These are phyloP conservation scores for Phalera bucephala DNA, from an alignment of 2,888 invertebrate genomes.

Conservation along the genomic window DNA sequence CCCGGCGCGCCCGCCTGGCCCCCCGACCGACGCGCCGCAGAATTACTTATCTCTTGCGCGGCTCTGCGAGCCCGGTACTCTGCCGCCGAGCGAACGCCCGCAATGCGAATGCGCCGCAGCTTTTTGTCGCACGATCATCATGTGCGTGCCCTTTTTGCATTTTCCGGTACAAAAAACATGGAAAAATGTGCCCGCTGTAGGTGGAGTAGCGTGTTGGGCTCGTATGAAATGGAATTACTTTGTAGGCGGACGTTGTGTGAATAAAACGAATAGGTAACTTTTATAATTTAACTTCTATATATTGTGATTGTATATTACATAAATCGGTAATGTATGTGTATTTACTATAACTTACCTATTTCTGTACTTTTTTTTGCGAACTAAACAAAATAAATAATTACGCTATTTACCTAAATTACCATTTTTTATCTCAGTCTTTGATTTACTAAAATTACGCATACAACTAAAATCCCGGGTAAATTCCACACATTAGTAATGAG, in stretches of 20 bases:
- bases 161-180: slow-evolving; percentile 13
- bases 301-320: neutral
- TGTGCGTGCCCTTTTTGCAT: slow-evolving; percentile 38
- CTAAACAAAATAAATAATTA: too few relatives aligned
- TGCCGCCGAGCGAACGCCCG: slow-evolving; percentile 74
- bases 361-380: too few relatives aligned
- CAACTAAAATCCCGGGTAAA: neutral
- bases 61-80: slow-evolving; percentile 67
- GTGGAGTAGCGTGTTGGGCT: neutral
- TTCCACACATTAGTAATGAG: too few relatives aligned
- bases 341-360: too few relatives aligned
- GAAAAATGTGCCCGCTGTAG: neutral
- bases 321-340: too few relatives aligned
- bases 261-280: neutral
- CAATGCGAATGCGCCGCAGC: slow-evolving; percentile 66
- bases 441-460: too few relatives aligned
- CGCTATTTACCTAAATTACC: too few relatives aligned
- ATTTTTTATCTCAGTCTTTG: too few relatives aligned
- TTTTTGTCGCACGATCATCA: slow-evolving; percentile 45
- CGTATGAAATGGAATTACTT: neutral
- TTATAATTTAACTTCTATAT: neutral
- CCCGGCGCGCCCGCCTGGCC: slow-evolving; percentile 42
- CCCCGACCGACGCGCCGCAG: slow-evolving; percentile 45
- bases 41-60: slow-evolving; percentile 69
- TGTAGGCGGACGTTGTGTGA: neutral